Evolutionary conservation across 2,797 vertebrate genomes (phyloP).

Genomic region (Sciurus vulgaris): DNA sequence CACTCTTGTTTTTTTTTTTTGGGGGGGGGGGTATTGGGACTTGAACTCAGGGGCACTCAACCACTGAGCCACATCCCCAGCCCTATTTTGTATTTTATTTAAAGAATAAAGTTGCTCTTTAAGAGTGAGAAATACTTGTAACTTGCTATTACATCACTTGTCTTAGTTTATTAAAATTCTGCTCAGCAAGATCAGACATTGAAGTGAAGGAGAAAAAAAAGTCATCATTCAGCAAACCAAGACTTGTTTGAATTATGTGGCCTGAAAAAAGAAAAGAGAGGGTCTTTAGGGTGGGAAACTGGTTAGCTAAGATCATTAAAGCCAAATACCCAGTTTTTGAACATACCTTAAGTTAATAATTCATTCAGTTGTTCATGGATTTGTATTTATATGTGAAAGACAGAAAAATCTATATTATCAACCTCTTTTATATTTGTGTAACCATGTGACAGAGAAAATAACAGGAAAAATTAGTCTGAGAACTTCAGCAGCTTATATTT

Average conservation of each 20-base stretch:
- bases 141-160: conserved; percentile 41
- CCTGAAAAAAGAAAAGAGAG: background rate
- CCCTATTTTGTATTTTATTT: too few relatives aligned
- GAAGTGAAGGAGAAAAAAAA: conserved; percentile 89
- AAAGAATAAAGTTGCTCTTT: background rate
- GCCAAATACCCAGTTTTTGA: conserved; percentile 89
- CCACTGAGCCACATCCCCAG: too few relatives aligned
- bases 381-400: conserved; percentile 93
- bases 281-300: background rate
- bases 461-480: background rate
- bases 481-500: background rate
- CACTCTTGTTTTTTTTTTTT: too few relatives aligned
- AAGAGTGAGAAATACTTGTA: background rate
- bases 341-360: conserved; percentile 95
- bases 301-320: conserved; percentile 91
- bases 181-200: conserved; percentile 33
- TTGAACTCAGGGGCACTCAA: too few relatives aligned
- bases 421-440: conserved; percentile 51
- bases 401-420: conserved; percentile 93
- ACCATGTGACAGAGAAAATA: conserved; percentile 43
- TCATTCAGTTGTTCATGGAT: conserved; percentile 91
- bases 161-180: conserved; percentile 66
- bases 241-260: background rate
- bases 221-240: conserved; percentile 90
- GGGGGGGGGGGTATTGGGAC: too few relatives aligned